These are phyloP conservation scores for Enteromius afrohamiltoni DNA, from an alignment of 2,797 vertebrate genomes.

Conservation along the genomic window DNA sequence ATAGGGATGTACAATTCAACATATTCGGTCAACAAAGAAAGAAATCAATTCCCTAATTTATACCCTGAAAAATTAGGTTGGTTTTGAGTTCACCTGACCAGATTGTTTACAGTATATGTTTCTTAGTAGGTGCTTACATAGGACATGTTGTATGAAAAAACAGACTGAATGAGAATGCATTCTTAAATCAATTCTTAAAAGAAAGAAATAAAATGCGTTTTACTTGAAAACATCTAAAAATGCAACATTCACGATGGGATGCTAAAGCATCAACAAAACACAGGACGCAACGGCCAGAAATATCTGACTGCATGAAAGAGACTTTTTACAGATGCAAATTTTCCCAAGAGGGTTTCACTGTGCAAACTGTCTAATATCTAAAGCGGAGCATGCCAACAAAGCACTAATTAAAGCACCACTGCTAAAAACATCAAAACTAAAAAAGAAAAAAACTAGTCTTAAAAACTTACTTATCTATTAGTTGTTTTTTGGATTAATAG, in stretches of 20 bases:
- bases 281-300: background rate
- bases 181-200: background rate
- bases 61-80: background rate
- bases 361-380: conserved; percentile 22
- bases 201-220: background rate
- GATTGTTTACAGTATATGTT: background rate
- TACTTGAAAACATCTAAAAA: background rate
- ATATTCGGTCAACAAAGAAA: conserved; percentile 2
- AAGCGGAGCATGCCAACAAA: background rate
- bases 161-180: background rate
- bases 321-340: conserved; percentile 13
- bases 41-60: background rate
- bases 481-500: background rate
- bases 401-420: background rate
- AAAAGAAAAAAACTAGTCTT: background rate
- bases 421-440: background rate
- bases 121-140: background rate
- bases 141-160: background rate
- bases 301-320: background rate
- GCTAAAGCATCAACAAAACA: background rate
- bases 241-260: background rate
- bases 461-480: background rate
- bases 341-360: conserved; percentile 21
- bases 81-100: background rate
- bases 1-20: background rate